Evolutionary conservation across 2,797 vertebrate species (phyloP), one percentile per base, ranked within the genome.

Genomic region (Geotrypetes seraphini): DNA sequence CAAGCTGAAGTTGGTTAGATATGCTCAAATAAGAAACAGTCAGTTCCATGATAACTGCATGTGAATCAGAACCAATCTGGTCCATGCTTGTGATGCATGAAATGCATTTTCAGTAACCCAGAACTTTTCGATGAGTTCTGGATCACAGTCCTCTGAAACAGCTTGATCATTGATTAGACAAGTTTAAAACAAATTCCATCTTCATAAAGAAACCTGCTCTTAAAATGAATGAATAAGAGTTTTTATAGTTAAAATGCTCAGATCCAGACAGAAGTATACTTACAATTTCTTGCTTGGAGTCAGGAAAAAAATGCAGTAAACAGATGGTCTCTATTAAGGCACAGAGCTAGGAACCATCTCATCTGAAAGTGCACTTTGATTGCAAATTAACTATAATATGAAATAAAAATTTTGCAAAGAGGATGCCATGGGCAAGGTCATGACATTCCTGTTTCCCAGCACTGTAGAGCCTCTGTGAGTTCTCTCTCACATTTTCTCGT

Each of bases 281-380:
- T 47, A 47, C 39, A 47, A 43, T 43, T 47, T 34, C 39, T 31
- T 25, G 43, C 36, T 36, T 34, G 43, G 43, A 47, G 43, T 43
- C 43, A 47, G 43, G 43, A 47, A 39, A 39, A 34, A 39, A 47
- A 34, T 34, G 39, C 39, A 39, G 21, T 46, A 47, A 47, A 47
- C 43, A 39, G 36, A 47, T 47, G 43, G 43, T 29, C 36, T 47
- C 22, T 34, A 47, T 47, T 36, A 34, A 46, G 36, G 39, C 32
- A 37, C 22, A 28, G 28, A 45, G 26, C 36, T 39, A n/a, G 27
- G 43, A 39, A 47, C 47, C 36, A 25, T 28, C 31, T 47, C 36
- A 39, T 36, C 36, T 47, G 22, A 47, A 39, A 28, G 36, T 47
- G 36, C 36, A 47, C 36, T 39, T 25, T 39, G 43, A 47, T 47